Conservation (phyloP, 2,113 vertebrate genomes). For the Hippocampus mohnikei region DNA sequence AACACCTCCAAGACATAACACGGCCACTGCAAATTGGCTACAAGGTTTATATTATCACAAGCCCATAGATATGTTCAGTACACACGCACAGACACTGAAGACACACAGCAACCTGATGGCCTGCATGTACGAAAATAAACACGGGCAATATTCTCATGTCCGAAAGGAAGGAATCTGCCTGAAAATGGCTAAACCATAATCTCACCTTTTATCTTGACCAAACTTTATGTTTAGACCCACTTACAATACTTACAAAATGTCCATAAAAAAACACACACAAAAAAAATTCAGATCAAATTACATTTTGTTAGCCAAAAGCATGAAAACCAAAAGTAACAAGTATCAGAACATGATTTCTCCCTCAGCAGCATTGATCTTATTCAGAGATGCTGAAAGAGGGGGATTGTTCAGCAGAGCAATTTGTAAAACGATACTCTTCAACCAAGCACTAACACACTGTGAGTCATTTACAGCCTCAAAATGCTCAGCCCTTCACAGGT, state of each 20-base stretch:
- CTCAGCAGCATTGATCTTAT: conserved; percentile 21
- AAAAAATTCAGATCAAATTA: background rate
- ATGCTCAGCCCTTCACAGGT: conserved; percentile 35
- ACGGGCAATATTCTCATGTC: conserved; percentile 16
- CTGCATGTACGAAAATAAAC: background rate
- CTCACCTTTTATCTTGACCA: background rate
- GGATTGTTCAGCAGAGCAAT: conserved; percentile 42
- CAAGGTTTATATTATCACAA: conserved; percentile 1
- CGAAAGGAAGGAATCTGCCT: conserved; percentile 22
- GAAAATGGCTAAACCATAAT: background rate
- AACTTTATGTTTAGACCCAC: background rate
- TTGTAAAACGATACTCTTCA: conserved; percentile 51
- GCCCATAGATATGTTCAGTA: background rate
- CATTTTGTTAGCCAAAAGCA: background rate
- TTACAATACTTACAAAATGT: background rate
- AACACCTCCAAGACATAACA: conserved; percentile 33
- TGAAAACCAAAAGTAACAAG: background rate
- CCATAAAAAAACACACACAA: background rate
- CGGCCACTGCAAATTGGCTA: conserved; percentile 26
- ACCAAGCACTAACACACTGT: conserved; percentile 9
- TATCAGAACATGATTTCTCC: conserved; percentile 11
- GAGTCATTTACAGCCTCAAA: conserved; percentile 26
- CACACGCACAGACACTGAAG: conserved; percentile 20
- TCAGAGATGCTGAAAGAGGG: conserved; percentile 48
- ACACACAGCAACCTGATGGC: conserved; percentile 1